Conservation (phyloP, 1,140 invertebrate genomes). For the Trinorchestia longiramus region DNA sequence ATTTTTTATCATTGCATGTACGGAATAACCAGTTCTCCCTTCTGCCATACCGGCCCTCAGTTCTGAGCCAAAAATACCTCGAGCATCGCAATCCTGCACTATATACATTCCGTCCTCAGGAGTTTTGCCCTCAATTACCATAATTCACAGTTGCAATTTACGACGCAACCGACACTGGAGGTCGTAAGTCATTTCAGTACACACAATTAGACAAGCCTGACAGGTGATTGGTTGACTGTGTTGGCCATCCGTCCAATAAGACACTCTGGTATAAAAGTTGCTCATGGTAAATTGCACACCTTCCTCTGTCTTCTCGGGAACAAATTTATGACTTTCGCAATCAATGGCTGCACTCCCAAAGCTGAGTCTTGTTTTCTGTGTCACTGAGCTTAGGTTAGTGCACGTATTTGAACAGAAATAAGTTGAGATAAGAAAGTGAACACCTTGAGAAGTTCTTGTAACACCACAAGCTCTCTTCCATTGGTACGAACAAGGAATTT, state of each 20-base stretch:
- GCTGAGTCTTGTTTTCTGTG: not conserved
- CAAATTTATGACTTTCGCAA: conserved; percentile 8
- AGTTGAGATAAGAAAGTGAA: not conserved
- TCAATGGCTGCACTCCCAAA: conserved; percentile 3
- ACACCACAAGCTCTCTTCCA: not conserved
- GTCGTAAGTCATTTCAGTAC: conserved; percentile 25
- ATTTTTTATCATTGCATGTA: not conserved
- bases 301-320: not conserved
- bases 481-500: not conserved
- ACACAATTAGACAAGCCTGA: conserved; percentile 40
- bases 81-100: not conserved
- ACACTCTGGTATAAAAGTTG: conserved; percentile 40
- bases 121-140: conserved; percentile 40
- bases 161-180: conserved; percentile 21
- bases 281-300: conserved; percentile 35
- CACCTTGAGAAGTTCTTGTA: not conserved
- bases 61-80: too few relatives aligned
- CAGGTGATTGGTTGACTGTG: conserved; percentile 41
- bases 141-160: conserved; percentile 18
- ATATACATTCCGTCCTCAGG: not conserved
- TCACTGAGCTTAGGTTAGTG: not conserved
- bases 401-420: not conserved
- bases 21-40: not conserved
- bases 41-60: not conserved
- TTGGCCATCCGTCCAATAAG: conserved; percentile 47